These are phyloP conservation scores for Melipona bicolor DNA, from an alignment of 2,888 invertebrate species.

Conservation along the genomic window DNA sequence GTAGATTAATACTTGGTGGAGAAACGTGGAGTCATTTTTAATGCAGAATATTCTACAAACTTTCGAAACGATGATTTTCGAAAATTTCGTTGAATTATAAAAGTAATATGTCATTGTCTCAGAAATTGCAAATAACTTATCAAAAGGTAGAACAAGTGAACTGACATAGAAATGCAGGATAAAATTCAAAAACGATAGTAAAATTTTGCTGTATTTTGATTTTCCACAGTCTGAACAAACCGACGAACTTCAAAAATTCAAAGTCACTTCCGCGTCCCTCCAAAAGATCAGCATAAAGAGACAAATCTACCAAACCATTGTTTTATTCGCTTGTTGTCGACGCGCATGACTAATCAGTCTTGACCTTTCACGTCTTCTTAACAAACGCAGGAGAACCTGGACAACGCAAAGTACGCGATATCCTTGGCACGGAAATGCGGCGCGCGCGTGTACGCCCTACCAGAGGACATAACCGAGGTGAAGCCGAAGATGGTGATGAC, in stretches of 20 bases:
- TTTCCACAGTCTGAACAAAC: too few relatives aligned
- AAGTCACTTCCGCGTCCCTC: too few relatives aligned
- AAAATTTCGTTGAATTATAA: fast-evolving
- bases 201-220: background rate
- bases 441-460: constrained; percentile 98
- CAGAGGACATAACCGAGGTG: constrained; percentile 99
- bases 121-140: background rate
- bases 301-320: background rate
- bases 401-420: constrained; percentile 99
- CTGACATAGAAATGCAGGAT: background rate
- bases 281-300: background rate
- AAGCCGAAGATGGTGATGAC: constrained; percentile 99
- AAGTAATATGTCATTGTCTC: background rate
- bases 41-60: background rate
- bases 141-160: background rate
- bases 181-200: background rate
- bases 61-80: background rate
- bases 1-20: background rate
- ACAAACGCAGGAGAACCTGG: constrained; percentile 92
- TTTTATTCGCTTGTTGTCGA: background rate
- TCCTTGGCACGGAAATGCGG: constrained; percentile 99
- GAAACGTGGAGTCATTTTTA: background rate
- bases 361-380: constrained; percentile 31
- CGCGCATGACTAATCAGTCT: constrained; percentile 34
- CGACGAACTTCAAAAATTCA: too few relatives aligned